Evolutionary conservation across 2,888 invertebrate species (phyloP).

Genomic region (Lasioglossum calceatum): DNA sequence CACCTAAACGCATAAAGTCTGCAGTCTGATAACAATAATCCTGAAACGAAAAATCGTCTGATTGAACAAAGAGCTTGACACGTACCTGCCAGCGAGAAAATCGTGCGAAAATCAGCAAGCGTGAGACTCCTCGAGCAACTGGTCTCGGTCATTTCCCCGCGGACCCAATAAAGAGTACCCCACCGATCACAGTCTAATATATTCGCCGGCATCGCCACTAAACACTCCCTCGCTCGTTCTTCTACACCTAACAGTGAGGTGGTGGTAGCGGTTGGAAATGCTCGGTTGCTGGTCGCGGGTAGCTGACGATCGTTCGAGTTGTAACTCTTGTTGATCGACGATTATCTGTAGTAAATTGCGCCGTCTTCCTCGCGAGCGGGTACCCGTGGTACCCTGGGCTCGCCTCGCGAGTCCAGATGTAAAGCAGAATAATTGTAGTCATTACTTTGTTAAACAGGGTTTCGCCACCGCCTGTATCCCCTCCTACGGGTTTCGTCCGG

Average conservation of each 20-base stretch:
- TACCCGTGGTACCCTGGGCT: conserved; percentile 12
- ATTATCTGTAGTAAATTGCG: conserved; percentile 67
- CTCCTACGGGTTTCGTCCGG: not conserved
- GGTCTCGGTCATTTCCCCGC: not conserved
- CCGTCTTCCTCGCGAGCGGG: conserved; percentile 19
- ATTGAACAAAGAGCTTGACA: too few species aligned
- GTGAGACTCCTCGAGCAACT: not conserved
- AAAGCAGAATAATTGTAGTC: conserved; percentile 71
- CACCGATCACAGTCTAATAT: not conserved
- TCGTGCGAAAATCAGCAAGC: not conserved
- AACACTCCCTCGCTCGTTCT: conserved; percentile 14
- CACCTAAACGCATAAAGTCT: too few species aligned
- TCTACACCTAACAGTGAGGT: not conserved
- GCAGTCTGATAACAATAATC: too few species aligned
- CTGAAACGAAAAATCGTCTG: too few species aligned
- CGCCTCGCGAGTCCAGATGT: conserved; percentile 60
- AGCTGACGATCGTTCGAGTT: conserved; percentile 59
- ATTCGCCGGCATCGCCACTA: not conserved
- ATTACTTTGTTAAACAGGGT: conserved; percentile 72
- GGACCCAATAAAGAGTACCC: not conserved
- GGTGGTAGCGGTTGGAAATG: not conserved
- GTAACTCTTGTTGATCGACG: conserved; percentile 68
- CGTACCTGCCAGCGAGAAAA: not conserved
- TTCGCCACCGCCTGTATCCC: conserved; percentile 49
- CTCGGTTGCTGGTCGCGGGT: conserved; percentile 33